A percentile compares a stretch with the other conserved stretches of the same genome.
These are phyloP conservation scores for Lagorchestes hirsutus DNA, from an alignment of 2,797 vertebrate genomes.

Conservation along the genomic window DNA sequence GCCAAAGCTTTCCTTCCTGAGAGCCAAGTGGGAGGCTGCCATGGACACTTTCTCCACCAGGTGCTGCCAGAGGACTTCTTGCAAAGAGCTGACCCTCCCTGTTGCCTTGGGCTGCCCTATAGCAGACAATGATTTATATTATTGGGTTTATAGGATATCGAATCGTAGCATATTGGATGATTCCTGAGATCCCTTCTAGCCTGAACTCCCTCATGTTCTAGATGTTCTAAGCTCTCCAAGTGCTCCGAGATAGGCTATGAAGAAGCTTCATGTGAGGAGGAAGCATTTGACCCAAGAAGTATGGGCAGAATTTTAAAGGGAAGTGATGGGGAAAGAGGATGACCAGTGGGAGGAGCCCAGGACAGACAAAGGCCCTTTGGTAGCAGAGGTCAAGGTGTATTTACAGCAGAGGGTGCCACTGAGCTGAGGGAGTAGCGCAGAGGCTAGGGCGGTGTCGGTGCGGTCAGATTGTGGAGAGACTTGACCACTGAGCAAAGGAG, in stretches of 20 bases:
- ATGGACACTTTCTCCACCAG: constrained; percentile 21
- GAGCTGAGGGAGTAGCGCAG: neutral
- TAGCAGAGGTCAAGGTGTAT: neutral
- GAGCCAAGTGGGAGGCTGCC: neutral
- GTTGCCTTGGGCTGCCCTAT: neutral
- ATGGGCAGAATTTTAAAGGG: neutral
- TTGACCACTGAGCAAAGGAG: neutral
- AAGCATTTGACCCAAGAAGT: neutral
- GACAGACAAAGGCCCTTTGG: neutral
- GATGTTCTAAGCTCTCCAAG: neutral
- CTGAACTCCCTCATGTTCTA: neutral
- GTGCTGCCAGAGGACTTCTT: constrained; percentile 49
- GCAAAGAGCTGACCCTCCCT: neutral
- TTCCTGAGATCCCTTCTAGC: neutral
- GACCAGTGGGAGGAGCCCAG: neutral
- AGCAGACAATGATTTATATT: neutral
- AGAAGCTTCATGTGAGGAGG: neutral
- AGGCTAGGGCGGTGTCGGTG: neutral
- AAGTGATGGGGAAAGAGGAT: neutral
- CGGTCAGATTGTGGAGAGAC: neutral
- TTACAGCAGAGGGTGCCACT: neutral
- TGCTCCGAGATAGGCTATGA: neutral
- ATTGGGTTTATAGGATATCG: neutral
- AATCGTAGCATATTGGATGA: neutral
- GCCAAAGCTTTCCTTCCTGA: neutral